Evolutionary conservation across 2,888 invertebrate species (phyloP).

Genomic region (Lasioglossum calceatum): DNA sequence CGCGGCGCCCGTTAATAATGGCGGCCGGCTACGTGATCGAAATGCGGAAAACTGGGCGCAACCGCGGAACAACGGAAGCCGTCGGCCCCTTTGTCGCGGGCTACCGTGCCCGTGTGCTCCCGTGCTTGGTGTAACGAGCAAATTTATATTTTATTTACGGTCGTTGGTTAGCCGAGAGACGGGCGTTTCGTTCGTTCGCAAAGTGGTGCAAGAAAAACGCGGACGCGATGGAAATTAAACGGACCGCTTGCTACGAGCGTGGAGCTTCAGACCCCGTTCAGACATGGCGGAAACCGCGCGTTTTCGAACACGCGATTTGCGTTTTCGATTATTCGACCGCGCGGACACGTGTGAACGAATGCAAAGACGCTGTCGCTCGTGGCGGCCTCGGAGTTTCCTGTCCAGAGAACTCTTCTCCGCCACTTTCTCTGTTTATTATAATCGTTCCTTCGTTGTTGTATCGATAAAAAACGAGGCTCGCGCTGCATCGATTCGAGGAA

Average conservation of each 20-base stretch:
- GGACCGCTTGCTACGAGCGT: background rate
- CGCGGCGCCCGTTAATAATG: slow-evolving; percentile 47
- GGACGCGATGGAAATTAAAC: background rate
- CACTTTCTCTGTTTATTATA: background rate
- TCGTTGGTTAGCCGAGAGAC: background rate
- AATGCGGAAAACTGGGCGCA: slow-evolving; percentile 33
- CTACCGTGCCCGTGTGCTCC: background rate
- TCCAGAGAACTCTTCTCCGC: too few species aligned
- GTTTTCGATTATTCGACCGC: too few species aligned
- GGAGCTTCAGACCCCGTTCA: too few species aligned
- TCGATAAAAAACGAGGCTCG: too few species aligned
- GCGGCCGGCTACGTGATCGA: slow-evolving; percentile 38
- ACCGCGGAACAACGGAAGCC: slow-evolving; percentile 8
- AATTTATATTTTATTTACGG: slow-evolving; percentile 51
- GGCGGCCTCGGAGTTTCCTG: too few species aligned
- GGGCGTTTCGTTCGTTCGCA: background rate
- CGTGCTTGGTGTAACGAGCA: slow-evolving; percentile 29
- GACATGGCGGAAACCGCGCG: too few species aligned
- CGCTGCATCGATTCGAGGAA: background rate
- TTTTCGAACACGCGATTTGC: too few species aligned
- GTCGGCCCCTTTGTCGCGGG: slow-evolving; percentile 26
- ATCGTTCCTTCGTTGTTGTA: too few species aligned
- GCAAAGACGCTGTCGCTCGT: too few species aligned
- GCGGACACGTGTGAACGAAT: too few species aligned
- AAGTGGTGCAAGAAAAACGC: background rate